Evolutionary conservation across 1,140 invertebrate species (phyloP).

Genomic region (Tetragnatha versicolor): DNA sequence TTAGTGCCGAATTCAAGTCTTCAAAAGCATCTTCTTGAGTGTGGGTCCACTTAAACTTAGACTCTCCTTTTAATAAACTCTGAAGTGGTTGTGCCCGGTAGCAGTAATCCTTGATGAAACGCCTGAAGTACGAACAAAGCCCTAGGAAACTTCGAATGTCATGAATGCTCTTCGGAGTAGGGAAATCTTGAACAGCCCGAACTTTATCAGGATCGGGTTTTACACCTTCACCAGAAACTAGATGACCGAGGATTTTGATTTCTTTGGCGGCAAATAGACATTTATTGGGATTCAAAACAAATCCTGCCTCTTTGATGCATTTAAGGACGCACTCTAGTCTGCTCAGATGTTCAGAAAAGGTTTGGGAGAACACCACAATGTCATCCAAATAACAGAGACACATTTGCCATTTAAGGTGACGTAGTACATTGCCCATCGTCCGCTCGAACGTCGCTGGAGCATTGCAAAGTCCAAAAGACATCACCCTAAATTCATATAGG

Average conservation of each 20-base stretch:
- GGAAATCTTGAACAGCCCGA: conserved; percentile 32
- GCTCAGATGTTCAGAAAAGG: conserved; percentile 56
- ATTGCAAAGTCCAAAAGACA: too few species aligned
- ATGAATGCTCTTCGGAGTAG: conserved; percentile 23
- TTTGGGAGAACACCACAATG: conserved; percentile 53
- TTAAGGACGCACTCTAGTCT: conserved; percentile 4
- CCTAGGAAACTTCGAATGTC: conserved; percentile 43
- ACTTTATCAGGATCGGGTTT: conserved; percentile 54
- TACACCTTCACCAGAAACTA: conserved; percentile 50
- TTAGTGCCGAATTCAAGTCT: conserved; percentile 60
- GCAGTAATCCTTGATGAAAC: conserved; percentile 43
- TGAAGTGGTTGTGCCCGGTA: neutral
- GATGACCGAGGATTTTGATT: conserved; percentile 54
- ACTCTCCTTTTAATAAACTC: conserved; percentile 43
- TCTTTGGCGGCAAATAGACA: conserved; percentile 39
- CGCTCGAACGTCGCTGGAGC: too few species aligned
- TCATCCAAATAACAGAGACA: too few species aligned
- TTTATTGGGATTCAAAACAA: conserved; percentile 54
- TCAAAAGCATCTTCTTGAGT: conserved; percentile 61
- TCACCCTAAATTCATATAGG: too few species aligned
- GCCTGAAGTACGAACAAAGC: conserved; percentile 22
- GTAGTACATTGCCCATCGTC: too few species aligned
- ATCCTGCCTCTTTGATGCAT: neutral
- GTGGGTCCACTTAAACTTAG: conserved; percentile 61
- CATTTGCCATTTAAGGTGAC: too few species aligned